Percentiles rank a stretch among this genome's conserved stretches.
Conservation (phyloP, 2,113 vertebrate species). For the Speoplatyrhinus poulsoni region DNA sequence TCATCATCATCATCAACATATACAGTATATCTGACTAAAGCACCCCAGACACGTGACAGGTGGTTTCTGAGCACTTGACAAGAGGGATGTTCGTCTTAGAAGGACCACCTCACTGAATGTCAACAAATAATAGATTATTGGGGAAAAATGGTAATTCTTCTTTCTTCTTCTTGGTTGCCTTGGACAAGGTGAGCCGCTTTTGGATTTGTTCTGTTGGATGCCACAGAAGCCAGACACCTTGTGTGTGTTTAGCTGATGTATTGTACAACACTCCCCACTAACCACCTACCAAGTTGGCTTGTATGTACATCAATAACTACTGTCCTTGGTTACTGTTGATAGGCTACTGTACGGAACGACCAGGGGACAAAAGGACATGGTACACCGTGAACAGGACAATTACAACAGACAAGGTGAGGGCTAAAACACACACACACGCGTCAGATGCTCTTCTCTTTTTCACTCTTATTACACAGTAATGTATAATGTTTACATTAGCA, state of each 20-base stretch:
- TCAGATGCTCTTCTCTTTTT: not conserved
- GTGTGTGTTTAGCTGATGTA: not conserved
- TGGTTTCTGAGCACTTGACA: not conserved
- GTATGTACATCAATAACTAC: not conserved
- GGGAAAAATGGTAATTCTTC: not conserved
- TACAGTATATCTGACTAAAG: not conserved
- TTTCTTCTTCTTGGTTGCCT: not conserved
- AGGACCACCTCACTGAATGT: too few species aligned
- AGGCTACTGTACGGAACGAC: slow-evolving; percentile 86
- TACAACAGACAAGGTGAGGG: slow-evolving; percentile 85
- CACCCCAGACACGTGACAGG: not conserved
- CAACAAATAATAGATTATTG: too few species aligned
- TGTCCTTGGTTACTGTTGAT: slow-evolving; percentile 15
- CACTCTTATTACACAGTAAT: not conserved
- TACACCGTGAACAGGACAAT: slow-evolving; percentile 90
- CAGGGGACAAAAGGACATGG: slow-evolving; percentile 87
- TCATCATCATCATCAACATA: not conserved
- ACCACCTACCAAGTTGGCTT: not conserved
- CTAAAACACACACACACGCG: not conserved
- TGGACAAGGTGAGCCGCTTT: not conserved
- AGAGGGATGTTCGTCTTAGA: too few species aligned
- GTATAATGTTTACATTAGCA: not conserved
- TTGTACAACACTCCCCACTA: not conserved
- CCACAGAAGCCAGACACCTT: not conserved
- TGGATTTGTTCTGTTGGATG: too few species aligned